These are phyloP conservation scores for Cephonodes hylas DNA, from an alignment of 2,888 invertebrate genomes.

Conservation along the genomic window DNA sequence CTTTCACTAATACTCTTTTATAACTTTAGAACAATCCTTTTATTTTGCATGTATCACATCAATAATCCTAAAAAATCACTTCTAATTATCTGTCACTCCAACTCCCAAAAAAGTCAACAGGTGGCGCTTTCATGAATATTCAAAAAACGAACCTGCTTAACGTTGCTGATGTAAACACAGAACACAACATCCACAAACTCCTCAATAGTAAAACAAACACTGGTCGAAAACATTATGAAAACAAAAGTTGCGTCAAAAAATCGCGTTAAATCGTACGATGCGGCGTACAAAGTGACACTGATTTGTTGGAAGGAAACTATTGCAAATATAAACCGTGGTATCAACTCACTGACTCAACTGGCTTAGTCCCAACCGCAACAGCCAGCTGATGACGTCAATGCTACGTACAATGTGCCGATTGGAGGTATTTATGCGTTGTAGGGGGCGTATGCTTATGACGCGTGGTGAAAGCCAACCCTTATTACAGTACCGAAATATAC, in stretches of 20 bases:
- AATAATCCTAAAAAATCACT: not conserved
- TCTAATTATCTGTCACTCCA: not conserved
- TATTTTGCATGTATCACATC: not conserved
- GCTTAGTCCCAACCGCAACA: constrained; percentile 22
- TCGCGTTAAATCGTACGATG: constrained; percentile 17
- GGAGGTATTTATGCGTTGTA: constrained; percentile 17
- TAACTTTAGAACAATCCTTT: too few relatives aligned
- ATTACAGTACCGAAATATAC: too few relatives aligned
- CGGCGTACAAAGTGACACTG: constrained; percentile 14
- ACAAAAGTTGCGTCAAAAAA: constrained; percentile 18
- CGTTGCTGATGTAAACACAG: constrained; percentile 57
- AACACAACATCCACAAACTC: constrained; percentile 73
- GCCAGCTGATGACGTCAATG: constrained; percentile 29
- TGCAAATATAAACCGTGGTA: constrained; percentile 28
- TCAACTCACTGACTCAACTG: constrained; percentile 27
- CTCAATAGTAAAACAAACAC: constrained; percentile 61
- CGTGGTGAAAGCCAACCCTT: constrained; percentile 1
- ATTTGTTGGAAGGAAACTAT: constrained; percentile 17
- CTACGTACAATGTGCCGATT: constrained; percentile 19
- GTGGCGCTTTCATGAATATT: not conserved
- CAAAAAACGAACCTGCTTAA: constrained; percentile 44
- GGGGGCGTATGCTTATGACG: constrained; percentile 4
- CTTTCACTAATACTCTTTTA: too few relatives aligned
- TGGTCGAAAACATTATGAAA: constrained; percentile 58
- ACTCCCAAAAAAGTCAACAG: not conserved